These are phyloP conservation scores for Drosophila leonis DNA, from an alignment of 2,888 invertebrate species.

Conservation along the genomic window DNA sequence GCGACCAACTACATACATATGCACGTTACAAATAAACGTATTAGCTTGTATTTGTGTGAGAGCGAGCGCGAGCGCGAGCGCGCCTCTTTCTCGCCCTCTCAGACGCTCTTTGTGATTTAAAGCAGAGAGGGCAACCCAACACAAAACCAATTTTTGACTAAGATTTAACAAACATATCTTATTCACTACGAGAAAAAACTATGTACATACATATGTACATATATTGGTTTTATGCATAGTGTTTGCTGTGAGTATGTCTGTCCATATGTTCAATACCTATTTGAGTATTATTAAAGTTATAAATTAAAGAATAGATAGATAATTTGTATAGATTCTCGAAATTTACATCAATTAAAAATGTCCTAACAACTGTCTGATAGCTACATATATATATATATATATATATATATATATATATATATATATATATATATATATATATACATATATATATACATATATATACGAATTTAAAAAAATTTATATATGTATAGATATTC, in stretches of 20 bases:
- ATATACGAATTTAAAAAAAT: no score
- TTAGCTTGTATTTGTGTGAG: conserved; percentile 32
- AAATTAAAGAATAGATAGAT: no score
- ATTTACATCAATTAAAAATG: no score
- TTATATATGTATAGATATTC: no score
- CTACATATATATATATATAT: no score
- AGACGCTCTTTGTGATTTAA: conserved; percentile 6
- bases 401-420: no score
- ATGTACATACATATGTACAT: not conserved
- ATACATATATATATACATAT: no score
- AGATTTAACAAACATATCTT: not conserved
- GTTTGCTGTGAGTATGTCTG: not conserved
- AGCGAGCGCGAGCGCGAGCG: conserved; percentile 34
- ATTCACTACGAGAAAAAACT: not conserved
- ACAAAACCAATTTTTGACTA: conserved; percentile 31
- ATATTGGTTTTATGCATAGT: not conserved
- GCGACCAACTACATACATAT: conserved; percentile 53
- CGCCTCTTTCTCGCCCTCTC: conserved; percentile 11
- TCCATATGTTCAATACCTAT: not conserved
- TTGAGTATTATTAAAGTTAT: no score
- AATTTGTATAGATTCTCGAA: no score
- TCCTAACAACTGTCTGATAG: no score
- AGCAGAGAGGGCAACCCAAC: conserved; percentile 36
- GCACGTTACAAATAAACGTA: conserved; percentile 57
- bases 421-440: no score